Base-by-base conservation (phyloP, 2,113 vertebrate genomes). In the Syrmaticus mikado region DNA sequence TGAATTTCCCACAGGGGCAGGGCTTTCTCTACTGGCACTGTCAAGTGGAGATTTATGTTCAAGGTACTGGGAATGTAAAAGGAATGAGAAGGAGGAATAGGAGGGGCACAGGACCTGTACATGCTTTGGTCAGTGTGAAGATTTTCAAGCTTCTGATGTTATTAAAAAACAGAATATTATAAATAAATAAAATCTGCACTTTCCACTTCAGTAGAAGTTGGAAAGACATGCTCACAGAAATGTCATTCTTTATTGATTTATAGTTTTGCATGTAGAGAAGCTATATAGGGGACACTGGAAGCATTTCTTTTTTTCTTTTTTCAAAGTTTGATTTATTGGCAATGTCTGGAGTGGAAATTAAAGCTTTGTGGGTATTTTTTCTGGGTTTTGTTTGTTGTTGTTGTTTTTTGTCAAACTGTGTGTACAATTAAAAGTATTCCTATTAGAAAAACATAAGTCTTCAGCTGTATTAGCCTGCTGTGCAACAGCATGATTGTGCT, bases 51-150 rank as follows among this genome's bases (percentile, higher is more conserved):
- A 34, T 32, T 40, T 48, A 30, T 0, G 1, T 10, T 10, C 15
- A 13, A 43, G 5, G 32, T 82, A 38, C 36, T 0, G 0, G 43
- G 27, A 8, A 38, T 0, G 2, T 57, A 30, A 76, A 46, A 22
- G 7, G 12, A 64, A n/a, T 32, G 19, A 38, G 53, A 48, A 43
- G 62, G 18, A 2, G 0, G 15, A 6, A 8, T 36, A 73, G 17
- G 60, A 85, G 68, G 43, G 2, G 1, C 40, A 3, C 0, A 1
- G 1, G n/a, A 53, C n/a, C 13, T 61, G 36, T 43, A 14, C 1
- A 0, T 90, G 30, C 55, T 85, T 87, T 92, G 76, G 27, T 52
- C 8, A 7, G 0, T 25, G 10, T 30, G 32, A 82, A 13, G 8
- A 6, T 30, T 82, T 93, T 90, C 10, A 10, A 7, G 19, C 38